Base-by-base conservation (phyloP, 2,888 invertebrate species). In the Andrena praecox region DNA sequence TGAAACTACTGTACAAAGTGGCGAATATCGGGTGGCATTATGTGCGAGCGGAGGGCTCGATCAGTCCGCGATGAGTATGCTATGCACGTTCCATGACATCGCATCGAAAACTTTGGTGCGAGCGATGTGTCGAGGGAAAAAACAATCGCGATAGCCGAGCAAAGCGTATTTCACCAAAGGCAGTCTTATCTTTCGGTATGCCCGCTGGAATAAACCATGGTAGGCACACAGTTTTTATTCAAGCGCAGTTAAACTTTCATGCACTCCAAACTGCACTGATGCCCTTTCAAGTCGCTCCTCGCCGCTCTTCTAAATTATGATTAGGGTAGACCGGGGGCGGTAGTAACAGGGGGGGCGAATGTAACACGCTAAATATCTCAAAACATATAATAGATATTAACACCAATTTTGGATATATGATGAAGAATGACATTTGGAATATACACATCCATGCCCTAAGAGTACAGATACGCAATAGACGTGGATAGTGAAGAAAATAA, bases 211-310 rank as follows among this genome's bases (percentile, higher is more conserved):
- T 33, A 35, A 72, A 24, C 10, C 33, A n/a, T 20, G 20, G n/a
- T 16, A 2, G 20, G n/a, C 10, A 2, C 29, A 42, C 42, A 29
- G 35, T 12, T 24, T 73, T 10, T 35, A 29, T 20, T n/a, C 27
- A 35, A 27, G 10, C n/a, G 29, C 10, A 2, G 1, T 7, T 6
- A 35, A 10, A 74, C 42, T 54, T 20, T 16, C 16, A 56, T 12
- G 24, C 10, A 4, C 24, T 12, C 10, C 10, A 56, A 12, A 8
- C 10, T 10, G 24, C 24, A 54, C 8, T 20, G 54, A 54, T 54
- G 8, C 24, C 56, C 52, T 70, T 12, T 68, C 33, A 72, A 59
- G 52, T 8, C 33, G 33, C 54, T 74, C n/a, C 50, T 7, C 20
- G 54, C 50, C n/a, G 6, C 35, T 48, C 56, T 60, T 16, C 20